Evolutionary conservation across 2,113 vertebrate genomes (phyloP), one percentile per base, ranked within the genome.

Genomic region (Muscicapa adusta): DNA sequence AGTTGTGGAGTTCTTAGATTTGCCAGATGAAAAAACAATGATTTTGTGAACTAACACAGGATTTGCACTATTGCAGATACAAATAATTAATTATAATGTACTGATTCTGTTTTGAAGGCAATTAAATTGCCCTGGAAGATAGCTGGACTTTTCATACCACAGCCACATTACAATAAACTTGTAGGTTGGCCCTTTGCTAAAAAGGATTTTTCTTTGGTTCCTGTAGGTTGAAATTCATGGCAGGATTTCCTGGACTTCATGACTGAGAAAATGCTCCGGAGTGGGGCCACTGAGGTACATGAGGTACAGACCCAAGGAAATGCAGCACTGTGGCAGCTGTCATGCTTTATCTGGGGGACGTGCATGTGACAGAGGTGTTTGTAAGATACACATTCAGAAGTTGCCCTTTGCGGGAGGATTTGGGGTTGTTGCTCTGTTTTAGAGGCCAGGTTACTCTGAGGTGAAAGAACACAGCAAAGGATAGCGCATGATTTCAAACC

Each of bases 261-360:
- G 5, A 2, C 42, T 20, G 17, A 19, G 33, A 26, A 78, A 78
- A 34, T 33, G 17, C 3, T 58, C 5, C 18, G 38, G 3, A 16
- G 14, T 33, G 18, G 16, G 40, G 26, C 10, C 1, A 0, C 26
- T 68, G 31, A n/a, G n/a, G n/a, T n/a, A n/a, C 5, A 11, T 0
- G 0, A 38, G 20, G 25, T 23, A 16, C 47, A 71, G 61, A 58
- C 22, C 14, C 18, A 28, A 50, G 47, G 67, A 72, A 60, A 13
- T 26, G 18, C 0, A 3, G 18, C 12, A 15, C 19, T 2, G 0
- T 56, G 38, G 14, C 47, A 66, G 13, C 42, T 66, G 31, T 50
- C 23, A 43, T 43, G 31, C 40, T 80, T 89, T 9, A 1, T 33
- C 14, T 66, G 26, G 4, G 19, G 31, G 36, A 84, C 36, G 29